phyloP scores from a whole-genome alignment of 2,888 invertebrate species.

The Epirrhoe tristata region DNA sequence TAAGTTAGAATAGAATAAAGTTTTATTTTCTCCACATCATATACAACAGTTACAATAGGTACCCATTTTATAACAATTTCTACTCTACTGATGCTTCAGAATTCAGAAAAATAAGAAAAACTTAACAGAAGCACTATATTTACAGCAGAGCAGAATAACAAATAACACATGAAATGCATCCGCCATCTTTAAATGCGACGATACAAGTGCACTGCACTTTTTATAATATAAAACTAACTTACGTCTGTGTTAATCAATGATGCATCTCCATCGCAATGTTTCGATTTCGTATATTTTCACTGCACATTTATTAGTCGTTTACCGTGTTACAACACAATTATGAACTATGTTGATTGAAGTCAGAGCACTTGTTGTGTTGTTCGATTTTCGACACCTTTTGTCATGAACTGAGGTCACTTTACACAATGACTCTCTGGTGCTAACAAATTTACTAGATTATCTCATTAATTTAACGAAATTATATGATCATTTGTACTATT shows the following conservation, averaged over 20 bases:
- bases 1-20: too few species aligned
- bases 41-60: too few species aligned
- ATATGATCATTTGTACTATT: slow-evolving; percentile 47
- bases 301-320: slow-evolving; percentile 20
- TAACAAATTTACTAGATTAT: neutral
- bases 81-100: neutral
- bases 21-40: too few species aligned
- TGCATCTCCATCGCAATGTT: slow-evolving; percentile 20
- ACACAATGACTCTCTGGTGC: neutral
- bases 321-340: slow-evolving; percentile 10
- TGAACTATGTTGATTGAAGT: slow-evolving; percentile 28
- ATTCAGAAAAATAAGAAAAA: neutral
- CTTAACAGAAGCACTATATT: neutral
- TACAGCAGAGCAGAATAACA: neutral
- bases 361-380: slow-evolving; percentile 41
- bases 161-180: slow-evolving; percentile 40
- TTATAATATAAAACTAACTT: slow-evolving; percentile 52
- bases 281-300: slow-evolving; percentile 22
- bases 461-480: slow-evolving; percentile 39
- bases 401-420: neutral
- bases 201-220: slow-evolving; percentile 35
- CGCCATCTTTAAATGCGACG: slow-evolving; percentile 67
- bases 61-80: neutral
- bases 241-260: slow-evolving; percentile 61
- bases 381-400: neutral